Percentiles rank a stretch among this genome's conserved stretches.
Conservation (phyloP, 2,797 vertebrate genomes). For the Rhinoraja longicauda region DNA sequence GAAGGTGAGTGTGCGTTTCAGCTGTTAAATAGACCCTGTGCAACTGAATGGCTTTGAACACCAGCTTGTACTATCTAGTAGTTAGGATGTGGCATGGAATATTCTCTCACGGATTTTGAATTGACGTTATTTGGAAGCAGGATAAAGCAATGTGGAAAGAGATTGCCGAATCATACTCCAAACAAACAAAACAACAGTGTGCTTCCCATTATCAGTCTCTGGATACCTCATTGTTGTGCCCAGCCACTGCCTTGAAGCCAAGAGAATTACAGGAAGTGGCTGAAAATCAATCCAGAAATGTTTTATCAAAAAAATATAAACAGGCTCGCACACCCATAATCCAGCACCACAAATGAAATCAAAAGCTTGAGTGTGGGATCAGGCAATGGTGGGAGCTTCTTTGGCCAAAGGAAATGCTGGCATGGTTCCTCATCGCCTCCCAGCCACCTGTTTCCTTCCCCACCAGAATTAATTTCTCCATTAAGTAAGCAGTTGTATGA, state of each 20-base stretch:
- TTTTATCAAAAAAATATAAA: slow-evolving; percentile 3
- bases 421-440: no score
- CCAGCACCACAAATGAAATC: slow-evolving; percentile 4
- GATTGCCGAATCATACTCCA: no score
- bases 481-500: background rate
- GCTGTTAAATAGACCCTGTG: background rate
- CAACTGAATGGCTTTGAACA: background rate
- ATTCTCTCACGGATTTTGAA: slow-evolving; percentile 40
- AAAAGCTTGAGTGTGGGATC: background rate
- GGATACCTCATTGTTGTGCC: background rate
- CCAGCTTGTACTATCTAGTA: background rate
- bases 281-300: slow-evolving; percentile 15
- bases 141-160: background rate
- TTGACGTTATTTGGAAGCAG: background rate
- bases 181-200: background rate
- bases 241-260: background rate
- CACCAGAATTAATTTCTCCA: background rate
- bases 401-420: background rate
- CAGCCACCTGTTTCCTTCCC: no score
- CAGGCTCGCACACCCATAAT: background rate
- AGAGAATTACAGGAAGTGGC: background rate
- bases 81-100: background rate
- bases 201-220: background rate
- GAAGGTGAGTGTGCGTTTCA: slow-evolving; percentile 58
- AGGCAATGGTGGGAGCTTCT: background rate